phyloP scores from a whole-genome alignment of 2,888 invertebrate species.

The Andrena praecox region DNA sequence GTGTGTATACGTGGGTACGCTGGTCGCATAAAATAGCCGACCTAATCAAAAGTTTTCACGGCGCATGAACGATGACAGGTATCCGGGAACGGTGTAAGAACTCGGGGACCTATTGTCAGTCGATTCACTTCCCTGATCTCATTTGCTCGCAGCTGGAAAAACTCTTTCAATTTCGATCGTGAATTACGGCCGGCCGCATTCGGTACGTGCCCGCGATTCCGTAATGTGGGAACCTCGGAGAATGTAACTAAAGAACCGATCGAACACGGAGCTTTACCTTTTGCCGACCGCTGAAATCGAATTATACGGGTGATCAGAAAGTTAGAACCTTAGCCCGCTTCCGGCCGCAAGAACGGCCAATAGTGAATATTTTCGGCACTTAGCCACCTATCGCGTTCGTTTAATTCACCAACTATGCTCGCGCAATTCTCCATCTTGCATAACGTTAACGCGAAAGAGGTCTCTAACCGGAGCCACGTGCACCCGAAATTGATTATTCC shows the following conservation, averaged over 20 bases:
- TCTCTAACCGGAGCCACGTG: no score
- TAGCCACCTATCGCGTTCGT: background rate
- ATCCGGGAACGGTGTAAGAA: conserved; percentile 25
- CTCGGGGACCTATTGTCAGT: conserved; percentile 49
- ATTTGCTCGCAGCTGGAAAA: conserved; percentile 53
- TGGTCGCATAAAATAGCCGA: conserved; percentile 10
- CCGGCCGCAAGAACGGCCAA: background rate
- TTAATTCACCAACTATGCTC: background rate
- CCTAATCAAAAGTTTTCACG: conserved; percentile 47
- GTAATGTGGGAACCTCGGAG: conserved; percentile 14
- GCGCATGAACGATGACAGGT: conserved; percentile 17
- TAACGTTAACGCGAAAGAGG: no score
- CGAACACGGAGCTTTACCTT: conserved; percentile 39
- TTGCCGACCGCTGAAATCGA: conserved; percentile 43
- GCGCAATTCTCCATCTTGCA: background rate
- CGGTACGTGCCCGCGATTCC: conserved; percentile 43
- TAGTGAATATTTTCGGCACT: background rate
- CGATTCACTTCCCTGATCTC: conserved; percentile 50
- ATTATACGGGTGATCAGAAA: conserved; percentile 64
- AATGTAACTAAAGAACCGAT: conserved; percentile 50
- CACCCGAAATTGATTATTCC: no score
- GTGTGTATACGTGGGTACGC: background rate
- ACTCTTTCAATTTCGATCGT: conserved; percentile 65
- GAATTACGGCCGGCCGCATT: conserved; percentile 52
- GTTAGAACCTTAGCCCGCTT: conserved; percentile 26